These are phyloP conservation scores for Xiphydria camelus DNA, from an alignment of 2,888 invertebrate species.

Conservation along the genomic window DNA sequence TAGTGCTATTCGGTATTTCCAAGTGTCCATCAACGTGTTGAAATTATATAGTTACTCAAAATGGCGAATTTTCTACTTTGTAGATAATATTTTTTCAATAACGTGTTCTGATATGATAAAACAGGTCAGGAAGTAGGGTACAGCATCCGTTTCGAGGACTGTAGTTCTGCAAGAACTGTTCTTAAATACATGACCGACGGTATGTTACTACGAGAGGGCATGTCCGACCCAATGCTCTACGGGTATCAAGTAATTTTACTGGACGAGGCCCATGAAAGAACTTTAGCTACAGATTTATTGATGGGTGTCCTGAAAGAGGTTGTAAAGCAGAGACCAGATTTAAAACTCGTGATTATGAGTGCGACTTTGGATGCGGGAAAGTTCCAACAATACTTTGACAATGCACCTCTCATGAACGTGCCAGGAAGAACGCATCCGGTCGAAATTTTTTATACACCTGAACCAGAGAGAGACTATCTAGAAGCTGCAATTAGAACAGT, in stretches of 20 bases:
- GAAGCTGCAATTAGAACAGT: constrained; percentile 99
- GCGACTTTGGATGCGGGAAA: constrained; percentile 99
- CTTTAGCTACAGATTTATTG: constrained; percentile 95
- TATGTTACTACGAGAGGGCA: constrained; percentile 98
- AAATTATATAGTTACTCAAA: no score
- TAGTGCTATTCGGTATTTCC: no score
- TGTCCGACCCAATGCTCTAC: constrained; percentile 98
- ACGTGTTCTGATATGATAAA: background rate
- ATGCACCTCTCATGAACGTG: constrained; percentile 97
- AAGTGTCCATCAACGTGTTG: no score
- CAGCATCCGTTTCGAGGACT: constrained; percentile 98
- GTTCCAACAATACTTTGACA: constrained; percentile 98
- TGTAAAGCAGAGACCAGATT: constrained; percentile 85
- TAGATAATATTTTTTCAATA: background rate
- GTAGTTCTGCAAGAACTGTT: constrained; percentile 90
- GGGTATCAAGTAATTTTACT: constrained; percentile 93
- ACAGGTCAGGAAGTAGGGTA: constrained; percentile 87
- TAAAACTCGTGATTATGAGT: constrained; percentile 98
- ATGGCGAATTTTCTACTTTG: no score
- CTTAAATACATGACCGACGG: constrained; percentile 99
- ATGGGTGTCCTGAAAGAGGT: constrained; percentile 99
- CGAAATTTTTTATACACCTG: constrained; percentile 98
- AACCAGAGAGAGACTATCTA: constrained; percentile 95
- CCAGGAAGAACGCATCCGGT: constrained; percentile 96
- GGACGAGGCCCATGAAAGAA: constrained; percentile 99